A percentile compares a stretch with the other conserved stretches of the same genome.
Conservation (phyloP, 2,797 vertebrate genomes). For the Oceanodroma leucorhoa region DNA sequence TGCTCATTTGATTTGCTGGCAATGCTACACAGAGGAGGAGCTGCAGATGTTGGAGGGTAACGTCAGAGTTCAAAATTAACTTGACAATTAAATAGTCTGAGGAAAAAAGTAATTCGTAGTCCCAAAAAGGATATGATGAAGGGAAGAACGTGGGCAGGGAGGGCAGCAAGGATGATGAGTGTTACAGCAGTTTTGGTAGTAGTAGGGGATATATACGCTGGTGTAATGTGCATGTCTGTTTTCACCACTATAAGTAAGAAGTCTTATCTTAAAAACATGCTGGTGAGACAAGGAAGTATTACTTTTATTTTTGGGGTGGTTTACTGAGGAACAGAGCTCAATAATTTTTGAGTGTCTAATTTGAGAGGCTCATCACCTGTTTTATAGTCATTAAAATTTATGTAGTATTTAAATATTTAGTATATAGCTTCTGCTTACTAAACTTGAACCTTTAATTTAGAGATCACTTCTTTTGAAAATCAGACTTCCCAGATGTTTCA, state of each 20-base stretch:
- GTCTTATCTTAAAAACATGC: neutral
- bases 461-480: conserved; percentile 25
- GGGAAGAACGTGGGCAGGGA: neutral
- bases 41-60: neutral
- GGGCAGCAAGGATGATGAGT: neutral
- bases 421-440: neutral
- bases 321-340: neutral
- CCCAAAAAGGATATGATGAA: neutral
- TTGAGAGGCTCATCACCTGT: neutral
- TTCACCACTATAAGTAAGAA: neutral
- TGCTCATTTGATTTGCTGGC: neutral
- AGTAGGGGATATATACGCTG: neutral
- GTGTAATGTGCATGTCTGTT: neutral
- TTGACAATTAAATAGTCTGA: neutral
- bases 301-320: neutral
- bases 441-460: conserved; percentile 7
- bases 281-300: neutral
- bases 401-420: conserved; percentile 1
- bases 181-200: neutral
- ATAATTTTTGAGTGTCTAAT: neutral
- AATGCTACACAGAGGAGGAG: neutral
- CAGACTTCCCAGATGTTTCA: conserved; percentile 28
- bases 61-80: neutral
- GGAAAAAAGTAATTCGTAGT: neutral
- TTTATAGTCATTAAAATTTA: neutral